These are phyloP conservation scores for Drosophila kanekoi DNA, from an alignment of 2,888 invertebrate species.

Conservation along the genomic window DNA sequence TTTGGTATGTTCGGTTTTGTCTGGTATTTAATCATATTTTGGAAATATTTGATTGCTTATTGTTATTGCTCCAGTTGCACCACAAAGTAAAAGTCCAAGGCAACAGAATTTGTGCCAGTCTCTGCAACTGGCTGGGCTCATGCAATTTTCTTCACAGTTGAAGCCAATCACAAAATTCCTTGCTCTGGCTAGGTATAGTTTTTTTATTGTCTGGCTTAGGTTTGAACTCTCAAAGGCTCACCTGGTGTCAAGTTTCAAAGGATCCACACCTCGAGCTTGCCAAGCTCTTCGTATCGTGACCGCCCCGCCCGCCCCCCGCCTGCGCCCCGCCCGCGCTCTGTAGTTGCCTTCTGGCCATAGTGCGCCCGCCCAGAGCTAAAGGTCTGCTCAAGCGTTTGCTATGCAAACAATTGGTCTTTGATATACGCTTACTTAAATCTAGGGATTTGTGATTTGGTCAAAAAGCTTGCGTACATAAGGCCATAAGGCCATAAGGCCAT, in stretches of 20 bases:
- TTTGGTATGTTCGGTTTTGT: not conserved
- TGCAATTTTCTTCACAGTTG: slow-evolving; percentile 3
- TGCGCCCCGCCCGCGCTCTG: not conserved
- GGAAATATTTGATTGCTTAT: not conserved
- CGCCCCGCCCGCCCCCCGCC: no score
- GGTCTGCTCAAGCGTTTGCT: slow-evolving; percentile 12
- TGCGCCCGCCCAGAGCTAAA: not conserved
- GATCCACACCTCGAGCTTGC: slow-evolving; percentile 12
- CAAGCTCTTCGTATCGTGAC: not conserved
- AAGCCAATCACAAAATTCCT: slow-evolving; percentile 54
- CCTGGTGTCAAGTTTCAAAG: slow-evolving; percentile 50
- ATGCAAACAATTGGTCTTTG: slow-evolving; percentile 32
- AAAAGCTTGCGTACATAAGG: slow-evolving; percentile 1
- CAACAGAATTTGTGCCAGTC: not conserved
- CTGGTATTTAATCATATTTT: slow-evolving; percentile 9
- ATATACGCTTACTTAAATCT: slow-evolving; percentile 30
- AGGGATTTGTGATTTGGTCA: slow-evolving; percentile 17
- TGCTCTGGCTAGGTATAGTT: slow-evolving; percentile 13
- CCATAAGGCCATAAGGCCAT: not conserved
- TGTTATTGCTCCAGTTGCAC: not conserved
- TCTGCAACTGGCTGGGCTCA: not conserved
- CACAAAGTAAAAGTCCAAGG: slow-evolving; percentile 10
- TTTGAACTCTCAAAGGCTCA: slow-evolving; percentile 49
- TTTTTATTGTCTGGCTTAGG: slow-evolving; percentile 5
- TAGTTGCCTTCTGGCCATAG: slow-evolving; percentile 1